These are phyloP conservation scores for Amniataba percoides DNA, from an alignment of 2,797 vertebrate genomes.

Conservation along the genomic window DNA sequence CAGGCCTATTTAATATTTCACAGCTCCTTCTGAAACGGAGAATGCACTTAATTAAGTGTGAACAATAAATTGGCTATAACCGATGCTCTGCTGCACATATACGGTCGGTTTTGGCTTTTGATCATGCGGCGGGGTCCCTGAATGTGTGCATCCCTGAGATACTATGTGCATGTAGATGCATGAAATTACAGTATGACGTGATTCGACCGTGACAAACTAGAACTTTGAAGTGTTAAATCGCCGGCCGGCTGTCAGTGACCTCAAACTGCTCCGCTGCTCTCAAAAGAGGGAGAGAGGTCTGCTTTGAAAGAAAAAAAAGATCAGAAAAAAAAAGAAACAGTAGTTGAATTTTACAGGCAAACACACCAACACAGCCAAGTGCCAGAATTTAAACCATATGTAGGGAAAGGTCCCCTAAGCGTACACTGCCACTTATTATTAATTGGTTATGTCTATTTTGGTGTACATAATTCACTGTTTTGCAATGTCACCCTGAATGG, in stretches of 20 bases:
- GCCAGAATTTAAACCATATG: neutral
- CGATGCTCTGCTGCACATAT: conserved; percentile 52
- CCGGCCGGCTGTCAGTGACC: conserved; percentile 47
- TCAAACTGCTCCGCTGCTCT: conserved; percentile 43
- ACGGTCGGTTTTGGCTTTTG: conserved; percentile 58
- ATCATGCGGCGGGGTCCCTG: conserved; percentile 57
- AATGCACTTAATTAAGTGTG: conserved; percentile 76
- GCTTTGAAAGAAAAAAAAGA: conserved; percentile 40
- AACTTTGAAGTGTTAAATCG: conserved; percentile 76
- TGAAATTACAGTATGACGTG: conserved; percentile 61
- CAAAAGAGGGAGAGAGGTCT: conserved; percentile 18
- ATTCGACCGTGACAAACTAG: conserved; percentile 65
- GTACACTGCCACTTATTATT: neutral
- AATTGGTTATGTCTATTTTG: neutral
- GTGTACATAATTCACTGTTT: neutral
- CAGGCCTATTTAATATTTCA: conserved; percentile 78
- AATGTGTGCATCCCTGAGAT: conserved; percentile 40
- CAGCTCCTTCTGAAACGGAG: conserved; percentile 65
- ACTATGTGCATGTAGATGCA: conserved; percentile 54
- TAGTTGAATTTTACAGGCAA: neutral
- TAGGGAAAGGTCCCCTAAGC: neutral
- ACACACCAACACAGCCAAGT: neutral
- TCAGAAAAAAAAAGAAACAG: conserved; percentile 27
- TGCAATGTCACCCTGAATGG: neutral
- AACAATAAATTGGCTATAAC: conserved; percentile 78